Base-by-base conservation (phyloP, 2,888 invertebrate genomes). In the Linhomoeus sp. region DNA sequence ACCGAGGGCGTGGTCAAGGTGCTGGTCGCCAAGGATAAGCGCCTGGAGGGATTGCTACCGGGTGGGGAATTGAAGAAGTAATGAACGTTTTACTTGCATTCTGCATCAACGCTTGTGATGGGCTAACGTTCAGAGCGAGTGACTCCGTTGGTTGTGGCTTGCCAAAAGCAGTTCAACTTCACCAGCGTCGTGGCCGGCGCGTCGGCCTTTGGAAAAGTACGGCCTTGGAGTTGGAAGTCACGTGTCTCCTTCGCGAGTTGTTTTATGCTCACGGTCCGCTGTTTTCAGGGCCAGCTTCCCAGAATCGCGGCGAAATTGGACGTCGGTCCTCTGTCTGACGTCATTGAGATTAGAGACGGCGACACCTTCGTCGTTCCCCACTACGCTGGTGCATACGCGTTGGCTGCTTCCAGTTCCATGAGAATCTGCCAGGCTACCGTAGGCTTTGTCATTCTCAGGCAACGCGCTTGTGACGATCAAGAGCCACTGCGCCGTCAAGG, bases 331-430 rank as follows among this genome's bases (percentile, higher is more conserved):
- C 78, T 92, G 50, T 86, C 88, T 33, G 97, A 97, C 63, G 80
- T 97, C 24, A 84, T 84, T 62, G 86, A 76, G 40, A 76, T 97
- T 46, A 85, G 90, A 68, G 77, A 80, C 55, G 73, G 82, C 23
- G 88, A 92, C 58, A 92, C 88, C 0, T 97, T 94, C 71, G 73
- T 92, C 15, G 77, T 94, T 54, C 84, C 86, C 44, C 85, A 92
- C 60, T 97, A 94, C 74, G 94, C 94, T 60, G 92, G 81, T 78
- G 67, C 38, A 24, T 39, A 25, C 39, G n/a, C n/a, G n/a, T n/a
- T n/a, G n/a, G n/a, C n/a, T n/a, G n/a, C n/a, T n/a, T n/a, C n/a
- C n/a, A n/a, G n/a, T n/a, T n/a, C n/a, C n/a, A n/a, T n/a, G n/a
- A n/a, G n/a, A n/a, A n/a, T n/a, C n/a, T n/a, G n/a, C n/a, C n/a